phyloP scores from a whole-genome alignment of 2,113 vertebrate species.

The Merops nubicus region DNA sequence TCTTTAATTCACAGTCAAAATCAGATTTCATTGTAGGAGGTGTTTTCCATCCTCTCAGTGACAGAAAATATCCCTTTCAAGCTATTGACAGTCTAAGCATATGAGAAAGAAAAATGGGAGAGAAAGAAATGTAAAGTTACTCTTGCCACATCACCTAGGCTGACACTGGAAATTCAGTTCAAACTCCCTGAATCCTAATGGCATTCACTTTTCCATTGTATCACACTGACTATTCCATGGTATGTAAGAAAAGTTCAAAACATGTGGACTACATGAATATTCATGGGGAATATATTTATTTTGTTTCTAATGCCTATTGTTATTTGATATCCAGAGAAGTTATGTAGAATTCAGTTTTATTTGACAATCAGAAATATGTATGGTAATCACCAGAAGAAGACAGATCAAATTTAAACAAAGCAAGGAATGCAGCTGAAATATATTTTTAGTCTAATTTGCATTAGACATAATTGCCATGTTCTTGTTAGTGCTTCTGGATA shows the following conservation, averaged over 20 bases:
- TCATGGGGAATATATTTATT: neutral
- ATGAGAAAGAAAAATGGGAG: neutral
- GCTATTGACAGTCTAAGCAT: neutral
- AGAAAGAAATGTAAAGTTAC: neutral
- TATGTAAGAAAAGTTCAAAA: neutral
- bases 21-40: neutral
- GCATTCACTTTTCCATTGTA: neutral
- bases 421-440: neutral
- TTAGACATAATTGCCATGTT: neutral
- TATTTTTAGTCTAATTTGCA: neutral
- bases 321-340: neutral
- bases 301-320: neutral
- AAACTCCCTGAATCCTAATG: neutral
- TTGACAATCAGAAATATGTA: neutral
- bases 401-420: neutral
- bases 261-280: neutral
- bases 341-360: neutral
- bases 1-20: neutral
- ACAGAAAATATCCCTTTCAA: neutral
- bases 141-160: neutral
- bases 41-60: neutral
- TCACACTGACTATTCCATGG: neutral
- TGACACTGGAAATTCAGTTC: neutral
- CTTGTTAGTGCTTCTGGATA: neutral
- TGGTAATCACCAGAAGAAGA: neutral